Percentiles rank a stretch among this genome's conserved stretches.
phyloP scores from a whole-genome alignment of 2,888 invertebrate species.

The Stomorhina lunata region DNA sequence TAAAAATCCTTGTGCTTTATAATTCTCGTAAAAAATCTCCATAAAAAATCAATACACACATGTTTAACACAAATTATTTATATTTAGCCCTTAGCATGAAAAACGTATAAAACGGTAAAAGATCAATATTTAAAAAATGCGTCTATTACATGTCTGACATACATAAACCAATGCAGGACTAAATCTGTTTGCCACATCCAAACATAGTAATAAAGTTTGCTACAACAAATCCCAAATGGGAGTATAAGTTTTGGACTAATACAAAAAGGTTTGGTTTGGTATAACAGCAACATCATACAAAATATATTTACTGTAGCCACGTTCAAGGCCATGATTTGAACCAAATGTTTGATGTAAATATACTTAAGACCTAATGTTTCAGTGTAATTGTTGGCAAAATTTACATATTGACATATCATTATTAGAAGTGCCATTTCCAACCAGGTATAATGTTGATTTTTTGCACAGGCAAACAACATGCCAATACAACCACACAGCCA shows the following conservation, averaged over 20 bases:
- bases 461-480: background rate
- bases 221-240: background rate
- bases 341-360: no score
- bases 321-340: no score
- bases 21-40: background rate
- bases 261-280: no score
- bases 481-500: background rate
- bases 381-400: background rate
- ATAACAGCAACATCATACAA: no score
- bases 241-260: background rate
- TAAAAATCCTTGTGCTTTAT: background rate
- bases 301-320: no score
- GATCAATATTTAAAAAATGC: conserved; percentile 7
- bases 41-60: background rate
- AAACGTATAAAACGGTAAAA: background rate
- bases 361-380: no score
- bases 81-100: conserved; percentile 2
- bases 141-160: conserved; percentile 22
- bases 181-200: background rate
- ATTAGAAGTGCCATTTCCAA: background rate
- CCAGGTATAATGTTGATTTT: background rate
- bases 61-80: conserved; percentile 10
- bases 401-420: background rate
- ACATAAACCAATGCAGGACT: background rate
- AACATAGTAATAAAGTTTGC: no score